Evolutionary conservation across 2,888 invertebrate species (phyloP), one percentile per base, ranked within the genome.

Genomic region (Drosophila cracens): DNA sequence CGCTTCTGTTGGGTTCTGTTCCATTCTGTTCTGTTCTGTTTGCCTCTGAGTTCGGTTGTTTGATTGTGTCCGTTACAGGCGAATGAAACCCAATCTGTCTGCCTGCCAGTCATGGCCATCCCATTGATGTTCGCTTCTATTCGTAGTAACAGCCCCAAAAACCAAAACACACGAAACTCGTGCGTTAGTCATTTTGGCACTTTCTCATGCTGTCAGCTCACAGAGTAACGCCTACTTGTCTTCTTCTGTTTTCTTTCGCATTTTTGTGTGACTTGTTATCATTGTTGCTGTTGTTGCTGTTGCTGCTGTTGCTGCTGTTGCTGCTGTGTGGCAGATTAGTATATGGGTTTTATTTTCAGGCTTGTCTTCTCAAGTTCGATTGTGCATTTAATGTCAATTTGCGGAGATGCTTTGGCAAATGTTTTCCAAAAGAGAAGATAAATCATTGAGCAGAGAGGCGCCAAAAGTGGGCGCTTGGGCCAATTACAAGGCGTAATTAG

Each of bases 21-120:
- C 5, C 21, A 21, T 27, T 46, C 36, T 34, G 21, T 56, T 46
- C 36, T 46, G 25, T 40, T 33, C n/a, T 58, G 25, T 67, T 21
- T 43, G 58, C 25, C 27, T 21, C 27, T 25, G 27, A 33, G 48
- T 54, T 57, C n/a, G 64, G 29, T 29, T 60, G 51, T 53, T 74
- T 70, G 65, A 57, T 52, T 70, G 66, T 66, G 70, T 76, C 56
- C 68, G 73, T 66, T 81, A 77, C 82, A 83, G 70, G 58, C 85
- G 74, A 87, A 87, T 89, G 87, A 90, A 87, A 87, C 87, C 74
- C 90, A 90, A 87, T 90, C 90, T 90, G 89, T 90, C 90, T 82
- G 87, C 43, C 84, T 74, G 79, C 74, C 85, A 88, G 76, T 79
- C 87, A 79, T 68, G 74, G 51, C 52, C 73, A 63, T 54, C 27